Conservation (phyloP, 2,888 invertebrate genomes). For the Ypsolopha sequella region DNA sequence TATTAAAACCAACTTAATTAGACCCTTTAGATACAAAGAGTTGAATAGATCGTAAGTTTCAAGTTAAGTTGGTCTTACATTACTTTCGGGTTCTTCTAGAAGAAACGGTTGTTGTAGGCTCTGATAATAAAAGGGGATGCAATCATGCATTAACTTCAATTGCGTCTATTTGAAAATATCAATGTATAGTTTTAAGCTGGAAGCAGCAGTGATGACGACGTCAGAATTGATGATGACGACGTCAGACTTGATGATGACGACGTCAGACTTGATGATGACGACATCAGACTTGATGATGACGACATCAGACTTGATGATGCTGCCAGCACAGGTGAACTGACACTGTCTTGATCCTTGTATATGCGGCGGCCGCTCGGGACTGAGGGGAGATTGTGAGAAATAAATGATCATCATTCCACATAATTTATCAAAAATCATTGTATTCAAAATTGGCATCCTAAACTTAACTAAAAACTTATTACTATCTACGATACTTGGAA, state of each 20-base stretch:
- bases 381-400: constrained; percentile 9
- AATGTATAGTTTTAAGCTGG: constrained; percentile 52
- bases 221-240: constrained; percentile 48
- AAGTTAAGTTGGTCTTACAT: too few relatives aligned
- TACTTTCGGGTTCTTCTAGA: constrained; percentile 47
- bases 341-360: constrained; percentile 26
- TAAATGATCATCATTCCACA: constrained; percentile 9
- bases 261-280: too few relatives aligned
- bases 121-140: constrained; percentile 16
- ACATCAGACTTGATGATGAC: too few relatives aligned
- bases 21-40: too few relatives aligned
- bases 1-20: too few relatives aligned
- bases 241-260: too few relatives aligned
- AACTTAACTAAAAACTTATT: constrained; percentile 41
- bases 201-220: constrained; percentile 45
- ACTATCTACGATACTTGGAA: constrained; percentile 15
- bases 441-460: neutral
- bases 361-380: constrained; percentile 36
- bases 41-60: too few relatives aligned
- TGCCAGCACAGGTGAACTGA: constrained; percentile 43
- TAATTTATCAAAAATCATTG: neutral
- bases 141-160: neutral
- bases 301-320: too few relatives aligned
- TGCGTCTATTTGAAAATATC: neutral
- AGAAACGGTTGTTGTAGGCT: constrained; percentile 51